Evolutionary conservation across 2,888 invertebrate species (phyloP), one percentile per base, ranked within the genome.

Genomic region (Harpalus rubripes): DNA sequence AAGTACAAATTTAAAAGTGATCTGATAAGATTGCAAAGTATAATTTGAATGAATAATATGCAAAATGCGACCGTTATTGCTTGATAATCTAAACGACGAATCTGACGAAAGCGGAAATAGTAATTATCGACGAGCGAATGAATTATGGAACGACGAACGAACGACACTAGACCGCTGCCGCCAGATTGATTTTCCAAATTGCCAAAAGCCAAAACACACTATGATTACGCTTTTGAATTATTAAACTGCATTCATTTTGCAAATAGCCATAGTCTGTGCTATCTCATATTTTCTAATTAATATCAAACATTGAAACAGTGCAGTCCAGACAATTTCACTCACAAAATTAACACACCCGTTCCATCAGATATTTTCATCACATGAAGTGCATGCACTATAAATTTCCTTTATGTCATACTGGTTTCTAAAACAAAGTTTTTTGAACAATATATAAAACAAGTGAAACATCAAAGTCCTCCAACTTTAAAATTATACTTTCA

Each of bases 31-130:
- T 41, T 68, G 41, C 41, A 65, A 26, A 8, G 22, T 26, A 68
- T 68, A 68, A 68, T 68, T 68, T 68, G 68, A 68, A 68, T 68
- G 39, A 68, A 68, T 68, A 74, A 74, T 74, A 74, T 74, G 72
- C 72, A 74, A 74, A 74, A 74, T 74, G 18, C 44, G 18, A 18
- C 72, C 72, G 72, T 74, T 74, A 74, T 74, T 74, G 41, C 72
- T 10, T 4, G 44, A 18, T 18, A 74, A 74, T 74, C 72, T 74
- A 74, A 52, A 41, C 44, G 72, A 8, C 44, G 72, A 74, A 74
- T 74, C 72, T 74, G 68, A 68, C 39, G 68, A 68, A 39, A 68
- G 39, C 68, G 68, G 68, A 68, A 68, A 41, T 39, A 68, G 68
- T 68, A 68, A 68, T 68, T 68, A 68, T 68, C 68, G 68, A 68